Percentiles rank a stretch among this genome's conserved stretches.
phyloP scores from a whole-genome alignment of 2,113 vertebrate genomes.

The Ammodytes marinus region DNA sequence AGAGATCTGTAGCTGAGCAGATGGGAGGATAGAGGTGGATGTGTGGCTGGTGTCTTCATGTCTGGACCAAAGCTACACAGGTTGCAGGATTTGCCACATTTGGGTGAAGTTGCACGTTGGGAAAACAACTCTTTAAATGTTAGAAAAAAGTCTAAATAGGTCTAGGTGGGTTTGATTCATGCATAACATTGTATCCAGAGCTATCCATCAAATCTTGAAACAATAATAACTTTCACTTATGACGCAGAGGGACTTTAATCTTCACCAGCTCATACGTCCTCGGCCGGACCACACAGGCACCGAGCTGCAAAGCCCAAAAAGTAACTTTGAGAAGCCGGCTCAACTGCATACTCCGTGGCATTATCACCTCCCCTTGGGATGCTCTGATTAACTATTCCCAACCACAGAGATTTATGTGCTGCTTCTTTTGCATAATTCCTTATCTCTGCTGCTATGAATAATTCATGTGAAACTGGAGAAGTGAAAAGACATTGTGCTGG shows the following conservation, averaged over 20 bases:
- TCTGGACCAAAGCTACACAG: conserved; percentile 14
- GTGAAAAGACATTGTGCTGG: conserved; percentile 66
- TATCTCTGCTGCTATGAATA: conserved; percentile 76
- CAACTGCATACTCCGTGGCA: conserved; percentile 43
- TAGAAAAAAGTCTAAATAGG: neutral
- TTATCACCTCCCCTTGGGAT: conserved; percentile 72
- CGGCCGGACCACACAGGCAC: conserved; percentile 21
- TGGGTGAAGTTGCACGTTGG: neutral
- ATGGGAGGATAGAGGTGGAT: conserved; percentile 38
- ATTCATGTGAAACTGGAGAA: conserved; percentile 71
- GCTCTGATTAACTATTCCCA: conserved; percentile 77
- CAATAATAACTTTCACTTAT: neutral
- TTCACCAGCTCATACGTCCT: neutral
- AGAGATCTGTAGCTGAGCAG: conserved; percentile 40
- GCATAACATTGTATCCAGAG: neutral
- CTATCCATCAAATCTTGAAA: neutral
- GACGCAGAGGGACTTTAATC: neutral
- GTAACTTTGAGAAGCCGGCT: conserved; percentile 56
- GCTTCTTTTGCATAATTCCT: conserved; percentile 79
- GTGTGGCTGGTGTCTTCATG: conserved; percentile 24
- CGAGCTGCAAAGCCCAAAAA: conserved; percentile 44
- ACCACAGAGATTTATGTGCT: conserved; percentile 73
- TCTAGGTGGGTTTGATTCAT: neutral
- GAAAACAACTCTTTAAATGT: neutral
- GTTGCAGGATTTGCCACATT: neutral